Evolutionary conservation across 2,888 invertebrate genomes (phyloP).

Genomic region (Cephus pulcher): DNA sequence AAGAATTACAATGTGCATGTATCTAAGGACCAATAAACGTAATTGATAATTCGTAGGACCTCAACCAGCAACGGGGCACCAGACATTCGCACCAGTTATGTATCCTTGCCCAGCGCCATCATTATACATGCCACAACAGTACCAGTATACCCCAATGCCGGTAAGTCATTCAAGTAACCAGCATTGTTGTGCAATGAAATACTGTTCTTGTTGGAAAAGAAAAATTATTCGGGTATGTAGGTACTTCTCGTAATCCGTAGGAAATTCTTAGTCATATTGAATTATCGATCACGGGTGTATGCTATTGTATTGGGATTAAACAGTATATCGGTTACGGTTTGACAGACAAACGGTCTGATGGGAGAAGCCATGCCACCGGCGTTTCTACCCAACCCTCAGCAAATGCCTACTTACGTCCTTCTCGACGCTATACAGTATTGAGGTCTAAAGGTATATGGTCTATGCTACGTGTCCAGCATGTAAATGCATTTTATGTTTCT

Average conservation of each 20-base stretch:
- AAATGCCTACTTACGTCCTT: constrained; percentile 73
- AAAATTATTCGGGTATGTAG: background rate
- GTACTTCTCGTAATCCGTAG: background rate
- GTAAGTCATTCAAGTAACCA: constrained; percentile 46
- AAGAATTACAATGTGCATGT: background rate
- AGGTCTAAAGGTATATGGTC: constrained; percentile 68
- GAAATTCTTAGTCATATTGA: background rate
- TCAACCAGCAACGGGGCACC: constrained; percentile 62
- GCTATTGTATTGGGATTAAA: constrained; percentile 7
- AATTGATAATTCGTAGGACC: constrained; percentile 44
- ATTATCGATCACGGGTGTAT: background rate
- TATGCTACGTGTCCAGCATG: constrained; percentile 57
- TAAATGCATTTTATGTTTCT: constrained; percentile 35
- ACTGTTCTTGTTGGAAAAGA: background rate
- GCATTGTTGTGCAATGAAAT: background rate
- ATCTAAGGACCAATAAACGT: background rate
- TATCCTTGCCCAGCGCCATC: constrained; percentile 65
- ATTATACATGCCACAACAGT: constrained; percentile 65
- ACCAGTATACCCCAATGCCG: constrained; percentile 65
- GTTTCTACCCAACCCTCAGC: constrained; percentile 70
- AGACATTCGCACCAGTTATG: constrained; percentile 63
- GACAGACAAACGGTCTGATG: constrained; percentile 67
- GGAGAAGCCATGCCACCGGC: constrained; percentile 68
- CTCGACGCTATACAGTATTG: constrained; percentile 74
- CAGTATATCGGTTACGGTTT: constrained; percentile 61